phyloP scores from a whole-genome alignment of 2,113 vertebrate species.

The Syngnathus scovelli region DNA sequence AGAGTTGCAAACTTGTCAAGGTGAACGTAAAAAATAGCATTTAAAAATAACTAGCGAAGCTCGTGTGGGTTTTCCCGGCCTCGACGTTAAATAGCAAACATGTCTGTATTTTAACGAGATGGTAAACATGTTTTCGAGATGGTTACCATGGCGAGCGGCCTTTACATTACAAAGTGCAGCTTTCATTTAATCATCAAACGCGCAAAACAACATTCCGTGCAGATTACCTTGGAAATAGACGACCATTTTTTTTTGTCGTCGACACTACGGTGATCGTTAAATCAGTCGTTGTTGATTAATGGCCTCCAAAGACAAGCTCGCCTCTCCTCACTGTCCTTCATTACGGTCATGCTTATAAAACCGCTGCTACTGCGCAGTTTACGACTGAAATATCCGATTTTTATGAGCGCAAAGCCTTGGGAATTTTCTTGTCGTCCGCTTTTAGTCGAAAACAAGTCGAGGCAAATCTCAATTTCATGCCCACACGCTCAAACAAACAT shows the following conservation, averaged over 20 bases:
- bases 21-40: not conserved
- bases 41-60: not conserved
- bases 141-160: not conserved
- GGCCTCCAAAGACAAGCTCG: too few relatives aligned
- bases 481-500: not conserved
- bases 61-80: not conserved
- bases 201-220: not conserved
- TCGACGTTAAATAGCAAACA: not conserved
- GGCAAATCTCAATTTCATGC: not conserved
- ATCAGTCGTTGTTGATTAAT: too few relatives aligned
- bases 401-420: not conserved
- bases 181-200: not conserved
- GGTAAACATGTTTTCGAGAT: not conserved
- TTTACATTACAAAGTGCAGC: not conserved
- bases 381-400: too few relatives aligned
- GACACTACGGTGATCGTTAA: too few relatives aligned
- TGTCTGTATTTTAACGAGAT: not conserved
- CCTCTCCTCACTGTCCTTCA: too few relatives aligned
- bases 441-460: not conserved
- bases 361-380: too few relatives aligned
- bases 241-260: too few relatives aligned
- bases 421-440: not conserved
- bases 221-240: not conserved
- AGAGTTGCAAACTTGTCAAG: constrained; percentile 7
- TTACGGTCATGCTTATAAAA: too few relatives aligned